phyloP scores from a whole-genome alignment of 1,140 invertebrate genomes.

The Diachasmimorpha longicaudata region DNA sequence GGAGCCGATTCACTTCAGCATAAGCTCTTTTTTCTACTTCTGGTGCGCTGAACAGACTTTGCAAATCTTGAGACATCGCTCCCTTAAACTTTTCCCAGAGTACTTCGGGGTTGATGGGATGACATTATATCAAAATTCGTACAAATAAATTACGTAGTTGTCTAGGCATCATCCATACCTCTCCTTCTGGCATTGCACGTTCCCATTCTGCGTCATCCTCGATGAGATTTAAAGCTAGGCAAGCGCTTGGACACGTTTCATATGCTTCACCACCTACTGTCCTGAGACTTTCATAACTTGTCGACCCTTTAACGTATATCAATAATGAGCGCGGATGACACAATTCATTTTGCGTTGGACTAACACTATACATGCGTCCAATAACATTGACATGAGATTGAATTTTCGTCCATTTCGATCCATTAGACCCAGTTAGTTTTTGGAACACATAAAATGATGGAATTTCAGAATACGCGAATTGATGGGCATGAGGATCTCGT shows the following conservation, averaged over 20 bases:
- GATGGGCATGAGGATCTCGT: background rate
- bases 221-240: constrained; percentile 37
- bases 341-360: constrained; percentile 22
- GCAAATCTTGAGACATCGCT: constrained; percentile 18
- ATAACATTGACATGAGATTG: constrained; percentile 11
- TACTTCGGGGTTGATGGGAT: constrained; percentile 9
- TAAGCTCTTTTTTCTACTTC: constrained; percentile 14
- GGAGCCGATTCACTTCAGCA: constrained; percentile 8
- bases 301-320: constrained; percentile 17
- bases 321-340: constrained; percentile 21
- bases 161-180: constrained; percentile 20
- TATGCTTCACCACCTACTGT: constrained; percentile 12
- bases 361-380: constrained; percentile 21
- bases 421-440: background rate
- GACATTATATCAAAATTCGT: constrained; percentile 26
- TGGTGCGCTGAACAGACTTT: background rate
- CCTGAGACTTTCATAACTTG: constrained; percentile 14
- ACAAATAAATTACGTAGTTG: constrained; percentile 27
- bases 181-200: constrained; percentile 9
- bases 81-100: constrained; percentile 27
- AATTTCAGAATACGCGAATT: background rate
- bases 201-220: constrained; percentile 49
- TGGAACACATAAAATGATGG: constrained; percentile 12
- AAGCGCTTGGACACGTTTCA: constrained; percentile 45
- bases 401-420: background rate